Conservation (phyloP, 2,113 vertebrate genomes). For the Parotia lawesii region DNA sequence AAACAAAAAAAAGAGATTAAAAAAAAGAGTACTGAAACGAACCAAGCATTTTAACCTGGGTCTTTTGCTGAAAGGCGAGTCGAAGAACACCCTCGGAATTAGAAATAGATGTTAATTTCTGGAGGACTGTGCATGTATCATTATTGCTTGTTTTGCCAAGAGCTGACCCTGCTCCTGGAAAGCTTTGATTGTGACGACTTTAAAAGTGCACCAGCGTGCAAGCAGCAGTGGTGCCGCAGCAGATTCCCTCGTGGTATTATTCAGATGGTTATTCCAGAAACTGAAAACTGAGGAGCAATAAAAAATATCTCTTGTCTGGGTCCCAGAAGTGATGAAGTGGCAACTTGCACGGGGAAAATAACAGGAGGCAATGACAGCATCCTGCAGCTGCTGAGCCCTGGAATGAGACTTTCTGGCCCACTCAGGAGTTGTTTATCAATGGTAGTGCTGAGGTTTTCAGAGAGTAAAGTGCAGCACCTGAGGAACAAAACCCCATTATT, state of each 20-base stretch:
- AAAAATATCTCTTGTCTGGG: background rate
- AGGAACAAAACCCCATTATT: rapidly evolving
- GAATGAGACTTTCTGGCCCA: background rate
- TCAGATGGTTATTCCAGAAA: background rate
- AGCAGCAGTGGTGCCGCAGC: background rate
- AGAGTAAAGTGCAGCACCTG: background rate
- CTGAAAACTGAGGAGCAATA: background rate
- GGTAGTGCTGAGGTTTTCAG: background rate
- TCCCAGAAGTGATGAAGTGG: background rate
- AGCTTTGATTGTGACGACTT: background rate
- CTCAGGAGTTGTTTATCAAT: background rate
- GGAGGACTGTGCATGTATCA: background rate
- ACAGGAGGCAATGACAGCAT: background rate
- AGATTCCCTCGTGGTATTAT: background rate
- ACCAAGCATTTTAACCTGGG: background rate
- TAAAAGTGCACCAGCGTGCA: background rate
- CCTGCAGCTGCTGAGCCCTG: background rate
- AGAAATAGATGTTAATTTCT: background rate
- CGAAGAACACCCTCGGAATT: background rate
- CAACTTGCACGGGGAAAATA: background rate
- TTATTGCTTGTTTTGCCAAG: background rate
- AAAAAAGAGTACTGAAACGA: background rate
- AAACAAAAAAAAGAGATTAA: background rate
- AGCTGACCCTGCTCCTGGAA: background rate
- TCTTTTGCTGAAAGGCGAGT: background rate